Conservation (phyloP, 1,140 invertebrate species). For the Macrocentrus cingulum region DNA sequence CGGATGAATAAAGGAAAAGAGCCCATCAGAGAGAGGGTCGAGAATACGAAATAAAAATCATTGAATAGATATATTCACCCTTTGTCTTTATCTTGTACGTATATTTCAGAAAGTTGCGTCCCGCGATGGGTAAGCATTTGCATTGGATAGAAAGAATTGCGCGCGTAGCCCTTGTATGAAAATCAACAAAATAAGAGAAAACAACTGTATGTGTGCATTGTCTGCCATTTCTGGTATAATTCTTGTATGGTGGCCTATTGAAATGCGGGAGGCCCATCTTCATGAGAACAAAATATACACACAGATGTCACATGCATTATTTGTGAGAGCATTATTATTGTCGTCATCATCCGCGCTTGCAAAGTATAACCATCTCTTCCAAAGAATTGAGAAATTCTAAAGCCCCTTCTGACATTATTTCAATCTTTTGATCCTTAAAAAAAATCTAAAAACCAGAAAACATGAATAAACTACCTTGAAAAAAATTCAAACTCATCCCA, state of each 20-base stretch:
- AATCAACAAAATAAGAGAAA: slow-evolving; percentile 12
- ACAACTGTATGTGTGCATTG: slow-evolving; percentile 27
- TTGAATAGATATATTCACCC: slow-evolving; percentile 17
- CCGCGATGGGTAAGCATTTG: too few species aligned
- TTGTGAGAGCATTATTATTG: slow-evolving; percentile 14
- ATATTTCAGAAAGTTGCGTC: slow-evolving; percentile 20
- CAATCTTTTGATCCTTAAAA: too few species aligned
- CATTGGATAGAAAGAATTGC: too few species aligned
- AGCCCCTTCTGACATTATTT: too few species aligned
- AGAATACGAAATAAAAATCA: slow-evolving; percentile 14
- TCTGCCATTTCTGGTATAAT: slow-evolving; percentile 37
- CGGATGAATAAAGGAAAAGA: slow-evolving; percentile 22
- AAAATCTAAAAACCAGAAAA: too few species aligned
- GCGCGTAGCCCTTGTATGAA: slow-evolving; percentile 22
- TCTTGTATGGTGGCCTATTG: slow-evolving; percentile 14
- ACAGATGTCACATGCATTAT: slow-evolving; percentile 22
- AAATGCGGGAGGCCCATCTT: slow-evolving; percentile 25
- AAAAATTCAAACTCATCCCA: too few species aligned
- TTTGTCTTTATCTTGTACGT: slow-evolving; percentile 27
- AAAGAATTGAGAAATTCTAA: too few species aligned
- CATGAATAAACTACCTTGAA: too few species aligned
- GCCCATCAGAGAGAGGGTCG: not conserved
- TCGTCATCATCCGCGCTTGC: too few species aligned
- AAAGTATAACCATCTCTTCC: too few species aligned
- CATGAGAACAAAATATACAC: not conserved